These are phyloP conservation scores for Dendroctonus ponderosae DNA, from an alignment of 1,140 invertebrate species.

Conservation along the genomic window DNA sequence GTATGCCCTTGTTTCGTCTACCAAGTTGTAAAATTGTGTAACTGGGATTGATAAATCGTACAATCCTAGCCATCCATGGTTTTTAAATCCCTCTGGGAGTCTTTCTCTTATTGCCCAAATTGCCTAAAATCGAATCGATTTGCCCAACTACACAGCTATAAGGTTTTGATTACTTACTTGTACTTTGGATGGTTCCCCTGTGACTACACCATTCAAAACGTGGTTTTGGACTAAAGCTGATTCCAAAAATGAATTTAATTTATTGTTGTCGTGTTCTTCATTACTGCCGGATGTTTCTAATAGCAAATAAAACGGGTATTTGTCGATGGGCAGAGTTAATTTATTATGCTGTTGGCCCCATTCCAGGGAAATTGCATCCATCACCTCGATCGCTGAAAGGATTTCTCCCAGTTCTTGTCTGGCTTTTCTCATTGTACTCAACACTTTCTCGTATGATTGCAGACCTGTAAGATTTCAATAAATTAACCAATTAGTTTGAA, in stretches of 20 bases:
- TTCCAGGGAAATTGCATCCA: slow-evolving; percentile 69
- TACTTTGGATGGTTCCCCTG: slow-evolving; percentile 73
- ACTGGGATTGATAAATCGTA: slow-evolving; percentile 92
- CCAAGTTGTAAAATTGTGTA: slow-evolving; percentile 76
- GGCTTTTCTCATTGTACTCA: slow-evolving; percentile 71
- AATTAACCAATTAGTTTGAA: not conserved
- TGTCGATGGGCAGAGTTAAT: slow-evolving; percentile 59
- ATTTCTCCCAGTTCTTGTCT: slow-evolving; percentile 80
- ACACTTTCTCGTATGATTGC: slow-evolving; percentile 71
- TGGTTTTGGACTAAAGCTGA: slow-evolving; percentile 67
- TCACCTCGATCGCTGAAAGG: slow-evolving; percentile 90
- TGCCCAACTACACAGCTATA: not conserved
- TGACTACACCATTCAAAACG: slow-evolving; percentile 80
- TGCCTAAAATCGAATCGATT: slow-evolving; percentile 54
- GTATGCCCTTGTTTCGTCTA: slow-evolving; percentile 67
- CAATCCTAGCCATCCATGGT: slow-evolving; percentile 88
- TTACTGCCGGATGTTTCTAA: slow-evolving; percentile 89
- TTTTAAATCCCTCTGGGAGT: slow-evolving; percentile 73
- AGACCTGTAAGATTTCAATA: slow-evolving; percentile 57
- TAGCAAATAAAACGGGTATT: slow-evolving; percentile 84
- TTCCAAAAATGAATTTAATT: slow-evolving; percentile 77
- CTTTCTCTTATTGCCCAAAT: slow-evolving; percentile 85
- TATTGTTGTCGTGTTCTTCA: slow-evolving; percentile 79
- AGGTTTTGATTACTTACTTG: not conserved
- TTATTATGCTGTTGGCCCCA: slow-evolving; percentile 62